Evolutionary conservation across 2,888 invertebrate species (phyloP), one percentile per base, ranked within the genome.

Genomic region (Himalopsyche kuldschensis): DNA sequence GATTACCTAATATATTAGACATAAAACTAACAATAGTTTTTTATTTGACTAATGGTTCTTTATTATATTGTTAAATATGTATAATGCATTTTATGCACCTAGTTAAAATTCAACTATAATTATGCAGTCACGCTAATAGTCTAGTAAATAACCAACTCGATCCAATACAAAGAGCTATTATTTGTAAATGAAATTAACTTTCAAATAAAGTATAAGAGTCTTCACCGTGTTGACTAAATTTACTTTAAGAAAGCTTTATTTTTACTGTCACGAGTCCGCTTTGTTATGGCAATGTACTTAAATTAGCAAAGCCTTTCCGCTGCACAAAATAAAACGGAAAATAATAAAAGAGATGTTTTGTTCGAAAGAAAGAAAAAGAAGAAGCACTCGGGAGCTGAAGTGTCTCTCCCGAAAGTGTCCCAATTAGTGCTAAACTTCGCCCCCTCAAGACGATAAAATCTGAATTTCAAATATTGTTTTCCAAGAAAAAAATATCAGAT

Each of bases 381-480:
- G 63, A 80, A 35, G 8, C 77, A 83, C 76, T 63, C 20, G 46
- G 31, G 69, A 20, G 41, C 24, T 31, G 20, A 55, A 82, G 78
- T 82, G 78, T 77, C 77, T 55, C 80, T 69, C 48, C 76, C 47
- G 35, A 69, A 76, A 83, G 81, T 46, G 63, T 83, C 80, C 81
- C 83, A 83, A 83, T 83, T 83, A 83, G 83, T 81, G 80, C 77
- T 78, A 83, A 83, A 81, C 77, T 80, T 80, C 63, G 63, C 78
- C 77, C 69, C 77, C 75, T 75, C 79, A 63, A 75, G 82, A 55
- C 46, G 48, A 31, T 63, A 78, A 82, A 27, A 82, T 83, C 80
- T 78, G 79, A 82, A 82, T 78, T 83, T 83, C 78, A 47, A 81
- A 83, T 83, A 80, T 77, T 83, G 80, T 83, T 83, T 81, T 83